Percentiles rank a stretch among this genome's conserved stretches.
Evolutionary conservation across 2,113 vertebrate genomes (phyloP).

Genomic region (Todiramphus chloris): DNA sequence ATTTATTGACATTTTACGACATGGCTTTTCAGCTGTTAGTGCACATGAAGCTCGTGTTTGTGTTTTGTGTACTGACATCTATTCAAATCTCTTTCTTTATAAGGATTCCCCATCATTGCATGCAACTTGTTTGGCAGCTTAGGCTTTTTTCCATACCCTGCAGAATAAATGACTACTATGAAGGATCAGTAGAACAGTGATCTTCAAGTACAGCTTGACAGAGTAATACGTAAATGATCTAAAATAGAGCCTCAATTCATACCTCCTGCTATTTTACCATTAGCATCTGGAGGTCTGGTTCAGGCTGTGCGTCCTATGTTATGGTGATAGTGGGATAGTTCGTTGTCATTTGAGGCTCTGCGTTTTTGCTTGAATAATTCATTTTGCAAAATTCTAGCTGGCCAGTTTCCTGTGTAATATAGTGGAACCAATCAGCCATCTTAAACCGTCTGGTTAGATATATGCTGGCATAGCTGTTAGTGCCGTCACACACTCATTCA

Average conservation of each 20-base stretch:
- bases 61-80: background rate
- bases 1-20: background rate
- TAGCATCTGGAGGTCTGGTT: background rate
- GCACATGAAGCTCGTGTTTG: background rate
- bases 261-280: background rate
- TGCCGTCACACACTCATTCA: background rate
- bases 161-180: background rate
- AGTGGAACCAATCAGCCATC: conserved; percentile 52
- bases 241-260: background rate
- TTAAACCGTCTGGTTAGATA: conserved; percentile 31
- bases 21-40: background rate
- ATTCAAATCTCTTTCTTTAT: background rate
- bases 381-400: conserved; percentile 47
- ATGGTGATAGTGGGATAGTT: background rate
- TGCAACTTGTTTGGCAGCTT: conserved; percentile 9
- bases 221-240: background rate
- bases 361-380: conserved; percentile 17
- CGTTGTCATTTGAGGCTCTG: background rate
- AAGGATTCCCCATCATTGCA: background rate
- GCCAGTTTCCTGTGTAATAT: conserved; percentile 35
- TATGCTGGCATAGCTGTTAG: conserved; percentile 4
- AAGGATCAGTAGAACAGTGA: background rate
- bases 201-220: background rate
- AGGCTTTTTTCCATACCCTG: background rate
- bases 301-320: background rate